Percentiles rank a stretch among this genome's conserved stretches.
Evolutionary conservation across 2,888 invertebrate species (phyloP).

Genomic region (Ryuthela nishihirai): DNA sequence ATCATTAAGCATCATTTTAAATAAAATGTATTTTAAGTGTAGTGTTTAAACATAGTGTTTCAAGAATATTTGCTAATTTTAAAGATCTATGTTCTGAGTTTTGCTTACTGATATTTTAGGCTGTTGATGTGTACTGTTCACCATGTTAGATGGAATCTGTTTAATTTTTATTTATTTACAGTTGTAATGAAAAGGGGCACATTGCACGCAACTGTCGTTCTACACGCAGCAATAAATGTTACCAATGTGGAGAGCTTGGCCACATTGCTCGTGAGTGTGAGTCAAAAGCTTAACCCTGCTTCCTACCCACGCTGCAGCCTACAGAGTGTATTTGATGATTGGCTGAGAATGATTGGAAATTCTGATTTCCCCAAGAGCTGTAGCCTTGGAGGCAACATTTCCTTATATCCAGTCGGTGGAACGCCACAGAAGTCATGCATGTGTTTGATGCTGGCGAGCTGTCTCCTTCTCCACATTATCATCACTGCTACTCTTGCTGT

Average conservation of each 20-base stretch:
- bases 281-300: slow-evolving; percentile 33
- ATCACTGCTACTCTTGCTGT: slow-evolving; percentile 30
- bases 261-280: slow-evolving; percentile 53
- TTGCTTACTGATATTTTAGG: no score
- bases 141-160: no score
- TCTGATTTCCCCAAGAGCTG: slow-evolving; percentile 42
- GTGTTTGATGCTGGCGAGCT: slow-evolving; percentile 35
- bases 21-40: no score
- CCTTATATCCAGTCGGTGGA: slow-evolving; percentile 22
- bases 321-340: slow-evolving; percentile 8
- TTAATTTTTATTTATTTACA: slow-evolving; percentile 44
- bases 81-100: no score
- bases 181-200: slow-evolving; percentile 53
- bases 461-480: slow-evolving; percentile 29
- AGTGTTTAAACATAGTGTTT: no score
- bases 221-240: slow-evolving; percentile 41
- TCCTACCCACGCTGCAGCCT: slow-evolving; percentile 17
- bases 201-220: slow-evolving; percentile 52
- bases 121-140: no score
- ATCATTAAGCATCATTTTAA: no score
- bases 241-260: slow-evolving; percentile 54
- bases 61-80: no score
- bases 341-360: no score
- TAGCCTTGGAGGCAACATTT: slow-evolving; percentile 37
- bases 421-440: slow-evolving; percentile 27